Evolutionary conservation across 2,797 vertebrate species (phyloP).

Genomic region (Danio jaintianensis): DNA sequence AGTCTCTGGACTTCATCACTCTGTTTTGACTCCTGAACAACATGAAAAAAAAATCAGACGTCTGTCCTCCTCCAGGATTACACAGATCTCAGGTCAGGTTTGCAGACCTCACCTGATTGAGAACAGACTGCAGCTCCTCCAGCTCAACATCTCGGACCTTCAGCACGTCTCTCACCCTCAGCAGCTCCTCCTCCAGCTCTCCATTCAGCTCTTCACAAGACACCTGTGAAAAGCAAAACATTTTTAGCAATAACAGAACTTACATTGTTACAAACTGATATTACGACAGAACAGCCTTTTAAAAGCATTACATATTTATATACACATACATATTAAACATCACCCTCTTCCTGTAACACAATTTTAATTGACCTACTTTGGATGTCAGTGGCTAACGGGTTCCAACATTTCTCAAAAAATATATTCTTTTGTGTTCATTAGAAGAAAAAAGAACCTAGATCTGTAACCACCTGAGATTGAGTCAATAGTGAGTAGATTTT

Average conservation of each 20-base stretch:
- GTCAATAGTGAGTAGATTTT: no score
- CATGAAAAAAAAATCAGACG: conserved; percentile 20
- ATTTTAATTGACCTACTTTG: no score
- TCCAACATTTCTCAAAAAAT: no score
- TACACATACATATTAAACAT: conserved; percentile 29
- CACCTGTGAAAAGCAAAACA: conserved; percentile 48
- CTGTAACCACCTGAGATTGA: no score
- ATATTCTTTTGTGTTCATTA: no score
- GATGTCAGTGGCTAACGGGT: no score
- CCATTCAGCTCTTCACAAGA: conserved; percentile 64
- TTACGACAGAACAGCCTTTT: neutral
- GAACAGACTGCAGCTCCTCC: conserved; percentile 61
- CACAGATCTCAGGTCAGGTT: neutral
- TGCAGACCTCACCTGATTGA: conserved; percentile 56
- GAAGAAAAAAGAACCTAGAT: no score
- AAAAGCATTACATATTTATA: neutral
- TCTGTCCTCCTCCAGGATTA: neutral
- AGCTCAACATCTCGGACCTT: conserved; percentile 58
- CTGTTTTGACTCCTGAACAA: conserved; percentile 64
- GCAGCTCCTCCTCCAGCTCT: conserved; percentile 63
- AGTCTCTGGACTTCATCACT: conserved; percentile 65
- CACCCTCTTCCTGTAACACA: conserved; percentile 60
- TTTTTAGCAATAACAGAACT: neutral
- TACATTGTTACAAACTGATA: neutral
- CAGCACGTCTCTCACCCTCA: conserved; percentile 65